Base-by-base conservation (phyloP, 2,888 invertebrate genomes). In the Panopea generosa region DNA sequence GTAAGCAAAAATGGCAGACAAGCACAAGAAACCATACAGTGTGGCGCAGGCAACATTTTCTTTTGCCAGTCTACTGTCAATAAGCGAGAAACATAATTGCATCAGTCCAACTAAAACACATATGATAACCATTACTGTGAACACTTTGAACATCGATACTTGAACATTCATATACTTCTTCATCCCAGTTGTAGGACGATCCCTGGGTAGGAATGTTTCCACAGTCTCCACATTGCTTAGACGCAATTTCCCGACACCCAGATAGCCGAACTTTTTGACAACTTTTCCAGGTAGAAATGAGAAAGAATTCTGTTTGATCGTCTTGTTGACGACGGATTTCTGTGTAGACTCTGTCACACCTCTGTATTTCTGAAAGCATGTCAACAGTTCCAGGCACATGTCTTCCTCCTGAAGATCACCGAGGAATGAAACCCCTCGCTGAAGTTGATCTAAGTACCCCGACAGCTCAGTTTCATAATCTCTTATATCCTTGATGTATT, bases 321-420 rank as follows among this genome's bases (percentile, higher is more conserved):
- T 26, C 55, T 73, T 80, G 59, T 84, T 83, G 18, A 50, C 52
- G n/a, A 78, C 68, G 1, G 72, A 61, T 29, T 71, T 82, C 52
- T 73, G 72, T 9, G 80, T 50, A 18, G 69, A 50, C 22, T 77
- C 70, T 3, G 82, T 43, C 0, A 77, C 61, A 20, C 76, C 75
- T 55, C 72, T 75, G 66, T 81, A 85, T 24, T 78, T 83, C 16
- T 74, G 70, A 24, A 77, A 85, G 45, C 85, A 79, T 24, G 86
- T 83, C 7, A 87, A 26, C 22, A 87, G 77, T 73, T 89, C 89
- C 47, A 89, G 70, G 67, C 88, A 86, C 62, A 89, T 84, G 50
- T 89, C 89, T 40, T 84, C 87, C 33, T 88, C 86, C 47, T 88
- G 87, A 0, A 89, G 73, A 26, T 87, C 87, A 40, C 82, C 83